Conservation (phyloP, 2,888 invertebrate species). For the Agriopis leucophaearia region DNA sequence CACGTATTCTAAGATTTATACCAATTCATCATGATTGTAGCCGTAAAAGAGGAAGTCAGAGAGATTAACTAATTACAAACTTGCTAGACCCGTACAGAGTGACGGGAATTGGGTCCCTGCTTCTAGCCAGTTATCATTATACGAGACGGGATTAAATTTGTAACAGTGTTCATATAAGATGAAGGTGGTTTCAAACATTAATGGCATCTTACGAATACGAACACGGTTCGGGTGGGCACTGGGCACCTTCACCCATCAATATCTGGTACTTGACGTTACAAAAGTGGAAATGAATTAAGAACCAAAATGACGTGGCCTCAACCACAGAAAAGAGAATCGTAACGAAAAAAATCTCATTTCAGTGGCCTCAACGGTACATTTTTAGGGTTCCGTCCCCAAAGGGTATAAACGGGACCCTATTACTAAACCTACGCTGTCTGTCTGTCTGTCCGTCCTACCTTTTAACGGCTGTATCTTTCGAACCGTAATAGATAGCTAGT, state of each 20-base stretch:
- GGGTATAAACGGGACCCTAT: too few species aligned
- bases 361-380: too few species aligned
- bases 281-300: too few species aligned
- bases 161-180: conserved; percentile 7
- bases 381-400: too few species aligned
- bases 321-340: too few species aligned
- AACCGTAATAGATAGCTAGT: too few species aligned
- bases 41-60: conserved; percentile 21
- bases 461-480: too few species aligned
- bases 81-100: conserved; percentile 19
- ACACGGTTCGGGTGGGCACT: conserved; percentile 7
- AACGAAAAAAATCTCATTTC: too few species aligned
- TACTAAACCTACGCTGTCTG: too few species aligned
- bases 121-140: conserved; percentile 18
- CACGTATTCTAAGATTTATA: background rate
- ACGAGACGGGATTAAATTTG: conserved; percentile 21
- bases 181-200: conserved; percentile 5
- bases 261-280: background rate
- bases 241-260: conserved; percentile 3
- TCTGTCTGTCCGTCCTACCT: too few species aligned
- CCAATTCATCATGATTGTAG: conserved; percentile 12
- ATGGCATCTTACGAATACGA: conserved; percentile 7
- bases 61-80: conserved; percentile 31
- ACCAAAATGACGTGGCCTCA: too few species aligned
- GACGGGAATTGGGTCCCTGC: conserved; percentile 20